These are phyloP conservation scores for Dryadula phaetusa DNA, from an alignment of 2,888 invertebrate genomes.

Conservation along the genomic window DNA sequence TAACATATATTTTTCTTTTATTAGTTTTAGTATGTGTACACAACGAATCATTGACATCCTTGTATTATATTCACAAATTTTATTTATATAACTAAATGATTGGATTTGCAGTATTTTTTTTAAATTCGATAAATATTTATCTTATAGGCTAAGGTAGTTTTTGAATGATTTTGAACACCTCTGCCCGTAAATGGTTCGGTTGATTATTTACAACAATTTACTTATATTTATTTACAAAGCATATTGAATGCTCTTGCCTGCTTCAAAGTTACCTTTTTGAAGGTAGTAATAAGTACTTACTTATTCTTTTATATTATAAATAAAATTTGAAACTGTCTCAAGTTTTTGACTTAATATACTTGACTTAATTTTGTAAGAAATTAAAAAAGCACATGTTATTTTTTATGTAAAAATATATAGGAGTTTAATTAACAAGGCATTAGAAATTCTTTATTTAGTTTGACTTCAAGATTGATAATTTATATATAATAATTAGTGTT, in stretches of 20 bases:
- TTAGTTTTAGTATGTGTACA: slow-evolving; percentile 55
- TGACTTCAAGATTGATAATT: background rate
- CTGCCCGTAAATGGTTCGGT: slow-evolving; percentile 60
- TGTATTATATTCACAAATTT: slow-evolving; percentile 63
- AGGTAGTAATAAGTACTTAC: slow-evolving; percentile 62
- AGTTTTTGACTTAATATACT: slow-evolving; percentile 43
- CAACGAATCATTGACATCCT: slow-evolving; percentile 70
- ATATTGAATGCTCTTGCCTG: slow-evolving; percentile 71
- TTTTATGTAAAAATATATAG: background rate
- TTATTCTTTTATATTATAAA: slow-evolving; percentile 50
- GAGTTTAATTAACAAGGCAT: background rate
- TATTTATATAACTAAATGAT: slow-evolving; percentile 49
- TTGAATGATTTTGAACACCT: slow-evolving; percentile 64
- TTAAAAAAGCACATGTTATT: background rate
- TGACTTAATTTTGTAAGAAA: too few relatives aligned
- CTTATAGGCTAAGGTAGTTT: slow-evolving; percentile 59
- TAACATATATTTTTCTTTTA: slow-evolving; percentile 22
- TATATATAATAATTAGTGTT: slow-evolving; percentile 9
- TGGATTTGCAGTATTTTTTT: slow-evolving; percentile 68
- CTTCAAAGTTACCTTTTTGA: slow-evolving; percentile 61
- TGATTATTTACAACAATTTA: slow-evolving; percentile 48
- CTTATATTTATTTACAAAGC: slow-evolving; percentile 49
- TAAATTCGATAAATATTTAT: slow-evolving; percentile 55
- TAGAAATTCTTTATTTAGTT: background rate
- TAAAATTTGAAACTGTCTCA: slow-evolving; percentile 35